Evolutionary conservation across 2,888 invertebrate species (phyloP).

Genomic region (Meganola albula): DNA sequence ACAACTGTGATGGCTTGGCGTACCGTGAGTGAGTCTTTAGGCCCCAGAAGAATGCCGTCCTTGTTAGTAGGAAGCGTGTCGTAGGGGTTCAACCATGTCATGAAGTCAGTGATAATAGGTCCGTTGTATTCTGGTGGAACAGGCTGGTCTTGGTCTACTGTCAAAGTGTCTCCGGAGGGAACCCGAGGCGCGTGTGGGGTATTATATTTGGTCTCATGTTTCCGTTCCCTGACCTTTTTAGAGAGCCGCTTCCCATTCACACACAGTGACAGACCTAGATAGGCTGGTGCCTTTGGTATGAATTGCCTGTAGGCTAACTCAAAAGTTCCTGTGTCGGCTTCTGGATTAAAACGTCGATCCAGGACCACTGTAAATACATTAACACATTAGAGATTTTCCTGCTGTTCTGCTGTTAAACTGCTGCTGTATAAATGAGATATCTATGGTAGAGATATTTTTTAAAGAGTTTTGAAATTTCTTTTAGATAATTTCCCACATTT

Average conservation of each 20-base stretch:
- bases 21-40: constrained; percentile 65
- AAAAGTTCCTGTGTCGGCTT: constrained; percentile 88
- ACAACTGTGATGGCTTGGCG: constrained; percentile 69
- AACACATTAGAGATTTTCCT: too few relatives aligned
- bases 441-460: too few relatives aligned
- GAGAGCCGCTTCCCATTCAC: constrained; percentile 81
- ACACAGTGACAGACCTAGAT: constrained; percentile 84
- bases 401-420: too few relatives aligned
- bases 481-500: constrained; percentile 1
- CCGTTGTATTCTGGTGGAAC: constrained; percentile 76
- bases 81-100: constrained; percentile 80
- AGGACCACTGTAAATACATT: constrained; percentile 85
- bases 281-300: constrained; percentile 87
- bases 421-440: too few relatives aligned
- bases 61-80: constrained; percentile 56
- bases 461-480: too few relatives aligned
- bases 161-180: constrained; percentile 43
- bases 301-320: constrained; percentile 88
- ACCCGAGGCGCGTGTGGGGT: constrained; percentile 44
- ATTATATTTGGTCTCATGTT: constrained; percentile 53
- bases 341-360: constrained; percentile 83
- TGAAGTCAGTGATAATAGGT: constrained; percentile 82
- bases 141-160: constrained; percentile 44
- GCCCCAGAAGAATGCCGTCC: constrained; percentile 52
- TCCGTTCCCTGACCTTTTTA: constrained; percentile 62